Evolutionary conservation across 2,113 vertebrate species (phyloP).

Genomic region (Mastomys natalensis): DNA sequence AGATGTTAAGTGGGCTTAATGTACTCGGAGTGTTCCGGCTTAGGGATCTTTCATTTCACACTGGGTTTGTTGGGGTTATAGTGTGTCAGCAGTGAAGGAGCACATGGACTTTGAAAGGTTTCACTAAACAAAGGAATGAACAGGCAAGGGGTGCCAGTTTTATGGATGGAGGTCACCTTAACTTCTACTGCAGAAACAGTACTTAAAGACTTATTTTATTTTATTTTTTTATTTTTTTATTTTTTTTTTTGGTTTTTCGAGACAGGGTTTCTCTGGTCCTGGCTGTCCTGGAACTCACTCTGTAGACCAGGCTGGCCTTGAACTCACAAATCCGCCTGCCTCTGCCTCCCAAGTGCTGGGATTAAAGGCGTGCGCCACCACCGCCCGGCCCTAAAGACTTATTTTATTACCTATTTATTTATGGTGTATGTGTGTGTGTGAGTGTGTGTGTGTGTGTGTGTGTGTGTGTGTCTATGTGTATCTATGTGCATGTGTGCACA

Average conservation of each 20-base stretch:
- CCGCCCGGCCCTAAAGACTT: too few relatives aligned
- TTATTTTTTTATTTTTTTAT: too few relatives aligned
- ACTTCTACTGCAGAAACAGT: not conserved
- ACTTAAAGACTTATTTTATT: not conserved
- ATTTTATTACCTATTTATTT: not conserved
- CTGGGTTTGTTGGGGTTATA: not conserved
- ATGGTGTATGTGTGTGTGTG: not conserved
- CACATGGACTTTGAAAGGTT: not conserved
- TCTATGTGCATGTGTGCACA: not conserved
- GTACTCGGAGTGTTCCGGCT: not conserved
- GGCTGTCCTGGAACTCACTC: too few relatives aligned
- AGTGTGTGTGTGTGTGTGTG: too few relatives aligned
- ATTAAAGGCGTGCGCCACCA: too few relatives aligned
- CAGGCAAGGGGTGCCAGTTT: not conserved
- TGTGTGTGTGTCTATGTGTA: not conserved
- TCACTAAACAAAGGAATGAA: not conserved
- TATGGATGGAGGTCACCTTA: not conserved
- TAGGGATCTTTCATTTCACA: not conserved
- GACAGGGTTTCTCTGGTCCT: too few relatives aligned
- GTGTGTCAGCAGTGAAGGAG: not conserved
- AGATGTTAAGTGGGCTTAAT: not conserved
- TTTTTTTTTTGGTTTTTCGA: too few relatives aligned
- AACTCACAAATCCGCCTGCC: too few relatives aligned
- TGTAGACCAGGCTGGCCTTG: too few relatives aligned
- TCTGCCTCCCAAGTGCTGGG: too few relatives aligned